These are phyloP conservation scores for Parapristionchus giblindavisi DNA, from an alignment of 2,888 invertebrate species.

Conservation along the genomic window DNA sequence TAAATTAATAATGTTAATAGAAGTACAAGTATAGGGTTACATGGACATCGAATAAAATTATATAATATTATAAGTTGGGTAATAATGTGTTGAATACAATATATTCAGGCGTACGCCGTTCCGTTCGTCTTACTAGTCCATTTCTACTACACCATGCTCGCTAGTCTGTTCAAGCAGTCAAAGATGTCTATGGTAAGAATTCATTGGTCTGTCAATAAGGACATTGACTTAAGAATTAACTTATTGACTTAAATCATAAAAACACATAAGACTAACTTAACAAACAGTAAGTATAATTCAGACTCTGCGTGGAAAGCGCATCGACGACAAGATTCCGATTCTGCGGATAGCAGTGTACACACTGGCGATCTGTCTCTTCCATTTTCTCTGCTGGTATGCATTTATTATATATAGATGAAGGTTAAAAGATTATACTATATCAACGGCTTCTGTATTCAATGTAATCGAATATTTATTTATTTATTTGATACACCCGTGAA, in stretches of 20 bases:
- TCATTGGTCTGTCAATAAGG: too few species aligned
- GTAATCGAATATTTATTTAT: neutral
- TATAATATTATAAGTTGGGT: neutral
- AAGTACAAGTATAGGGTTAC: too few species aligned
- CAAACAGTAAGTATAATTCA: too few species aligned
- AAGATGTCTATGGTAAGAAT: slow-evolving; percentile 34
- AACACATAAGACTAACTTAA: too few species aligned
- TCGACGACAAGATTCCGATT: slow-evolving; percentile 58
- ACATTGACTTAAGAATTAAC: too few species aligned
- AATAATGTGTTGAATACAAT: too few species aligned
- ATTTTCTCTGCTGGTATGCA: slow-evolving; percentile 64
- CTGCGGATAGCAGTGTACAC: slow-evolving; percentile 66
- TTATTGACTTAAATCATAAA: too few species aligned
- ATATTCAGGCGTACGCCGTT: slow-evolving; percentile 57
- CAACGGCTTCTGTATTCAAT: neutral
- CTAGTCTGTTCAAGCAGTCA: slow-evolving; percentile 60
- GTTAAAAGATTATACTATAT: slow-evolving; percentile 1
- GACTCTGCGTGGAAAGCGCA: slow-evolving; percentile 27
- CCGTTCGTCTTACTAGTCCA: slow-evolving; percentile 64
- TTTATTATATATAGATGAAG: neutral
- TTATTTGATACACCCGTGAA: too few species aligned
- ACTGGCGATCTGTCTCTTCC: slow-evolving; percentile 66
- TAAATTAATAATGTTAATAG: too few species aligned
- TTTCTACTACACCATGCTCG: slow-evolving; percentile 67
- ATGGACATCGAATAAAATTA: neutral